These are phyloP conservation scores for Odontothrips loti DNA, from an alignment of 2,888 invertebrate genomes.

Conservation along the genomic window DNA sequence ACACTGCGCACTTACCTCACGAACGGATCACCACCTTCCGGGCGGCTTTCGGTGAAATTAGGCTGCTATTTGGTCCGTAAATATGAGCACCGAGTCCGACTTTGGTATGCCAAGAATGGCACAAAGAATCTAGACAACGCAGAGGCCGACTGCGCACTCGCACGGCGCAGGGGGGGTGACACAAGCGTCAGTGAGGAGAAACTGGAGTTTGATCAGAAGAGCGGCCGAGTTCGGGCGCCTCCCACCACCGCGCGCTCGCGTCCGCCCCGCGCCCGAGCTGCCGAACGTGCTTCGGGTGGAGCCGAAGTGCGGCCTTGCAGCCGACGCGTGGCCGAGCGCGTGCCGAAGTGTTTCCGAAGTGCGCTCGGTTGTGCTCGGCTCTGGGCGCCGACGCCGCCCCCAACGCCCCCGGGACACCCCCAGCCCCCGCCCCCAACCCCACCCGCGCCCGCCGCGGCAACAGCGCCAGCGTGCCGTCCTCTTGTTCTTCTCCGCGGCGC, in stretches of 20 bases:
- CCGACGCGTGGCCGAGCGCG: background rate
- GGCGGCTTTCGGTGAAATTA: constrained; percentile 60
- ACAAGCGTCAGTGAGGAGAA: constrained; percentile 55
- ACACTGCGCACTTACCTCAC: constrained; percentile 62
- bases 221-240: background rate
- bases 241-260: background rate
- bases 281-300: background rate
- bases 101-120: constrained; percentile 94
- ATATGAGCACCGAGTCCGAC: constrained; percentile 51
- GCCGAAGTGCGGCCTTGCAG: background rate
- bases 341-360: background rate
- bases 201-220: constrained; percentile 39
- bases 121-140: constrained; percentile 97
- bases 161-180: constrained; percentile 73
- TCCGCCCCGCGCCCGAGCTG: background rate
- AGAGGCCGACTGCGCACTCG: constrained; percentile 75
- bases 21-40: constrained; percentile 60
- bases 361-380: background rate
- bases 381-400: background rate
- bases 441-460: background rate
- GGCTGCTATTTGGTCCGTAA: constrained; percentile 63
- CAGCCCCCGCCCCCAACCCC: background rate
- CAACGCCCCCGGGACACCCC: background rate
- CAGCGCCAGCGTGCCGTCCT: background rate
- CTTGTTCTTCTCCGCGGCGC: background rate